Percentiles rank a stretch among this genome's conserved stretches.
Conservation (phyloP, 2,888 invertebrate genomes). For the Rutpela maculata region DNA sequence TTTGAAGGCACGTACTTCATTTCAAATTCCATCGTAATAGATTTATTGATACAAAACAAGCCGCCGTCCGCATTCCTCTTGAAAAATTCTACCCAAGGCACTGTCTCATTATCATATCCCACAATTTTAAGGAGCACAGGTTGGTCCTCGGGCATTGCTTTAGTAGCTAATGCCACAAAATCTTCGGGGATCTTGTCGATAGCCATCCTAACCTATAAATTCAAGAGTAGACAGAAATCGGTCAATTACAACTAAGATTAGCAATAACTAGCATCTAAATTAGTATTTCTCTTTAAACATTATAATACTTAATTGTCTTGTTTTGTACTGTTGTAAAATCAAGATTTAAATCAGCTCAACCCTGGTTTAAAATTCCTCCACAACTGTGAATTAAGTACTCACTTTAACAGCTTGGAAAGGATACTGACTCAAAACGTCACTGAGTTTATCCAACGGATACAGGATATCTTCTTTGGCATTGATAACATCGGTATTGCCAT, state of each 20-base stretch:
- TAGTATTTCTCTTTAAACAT: too few relatives aligned
- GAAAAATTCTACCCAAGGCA: constrained; percentile 81
- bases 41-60: constrained; percentile 83
- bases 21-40: constrained; percentile 78
- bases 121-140: constrained; percentile 76
- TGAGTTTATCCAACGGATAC: constrained; percentile 74
- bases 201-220: constrained; percentile 62
- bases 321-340: too few relatives aligned
- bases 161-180: constrained; percentile 68
- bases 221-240: constrained; percentile 34
- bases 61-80: constrained; percentile 80
- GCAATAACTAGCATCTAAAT: too few relatives aligned
- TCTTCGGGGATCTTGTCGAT: constrained; percentile 67
- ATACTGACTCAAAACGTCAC: constrained; percentile 70
- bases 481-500: constrained; percentile 74
- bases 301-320: too few relatives aligned
- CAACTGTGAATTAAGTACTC: too few relatives aligned
- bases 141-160: constrained; percentile 77
- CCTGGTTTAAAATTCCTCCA: too few relatives aligned
- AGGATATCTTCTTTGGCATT: constrained; percentile 68
- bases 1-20: constrained; percentile 55
- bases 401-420: constrained; percentile 73
- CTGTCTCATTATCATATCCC: constrained; percentile 61
- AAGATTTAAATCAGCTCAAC: neutral
- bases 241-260: neutral